A percentile compares a stretch with the other conserved stretches of the same genome.
Evolutionary conservation across 1,140 invertebrate genomes (phyloP).

Genomic region (Drosophila santomea): DNA sequence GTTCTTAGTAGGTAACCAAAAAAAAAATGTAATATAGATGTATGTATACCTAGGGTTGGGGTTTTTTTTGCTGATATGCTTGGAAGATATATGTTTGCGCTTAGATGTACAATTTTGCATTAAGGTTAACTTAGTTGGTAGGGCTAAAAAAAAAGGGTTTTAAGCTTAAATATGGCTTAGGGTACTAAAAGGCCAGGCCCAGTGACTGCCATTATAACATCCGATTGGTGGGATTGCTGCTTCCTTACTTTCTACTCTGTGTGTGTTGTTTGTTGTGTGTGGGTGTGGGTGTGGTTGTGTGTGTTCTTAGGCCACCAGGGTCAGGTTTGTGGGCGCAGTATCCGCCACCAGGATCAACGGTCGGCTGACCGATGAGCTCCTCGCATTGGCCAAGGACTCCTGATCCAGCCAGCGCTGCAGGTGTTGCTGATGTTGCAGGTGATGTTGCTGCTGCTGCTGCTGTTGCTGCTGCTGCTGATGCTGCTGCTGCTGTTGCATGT

Average conservation of each 20-base stretch:
- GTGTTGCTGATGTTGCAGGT: slow-evolving; percentile 41
- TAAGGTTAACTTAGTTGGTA: slow-evolving; percentile 27
- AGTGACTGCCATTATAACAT: slow-evolving; percentile 48
- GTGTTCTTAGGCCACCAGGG: slow-evolving; percentile 56
- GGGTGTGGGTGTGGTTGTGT: not conserved
- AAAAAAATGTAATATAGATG: slow-evolving; percentile 35
- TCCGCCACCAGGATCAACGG: slow-evolving; percentile 21
- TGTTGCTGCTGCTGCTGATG: slow-evolving; percentile 71
- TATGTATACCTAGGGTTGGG: slow-evolving; percentile 4
- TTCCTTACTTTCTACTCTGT: slow-evolving; percentile 13
- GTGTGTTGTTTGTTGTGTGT: not conserved
- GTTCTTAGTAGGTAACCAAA: slow-evolving; percentile 51
- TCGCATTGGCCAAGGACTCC: slow-evolving; percentile 53
- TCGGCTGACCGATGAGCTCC: not conserved
- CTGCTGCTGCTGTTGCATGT: slow-evolving; percentile 60
- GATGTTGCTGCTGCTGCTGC: slow-evolving; percentile 40
- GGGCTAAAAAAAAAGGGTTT: slow-evolving; percentile 9
- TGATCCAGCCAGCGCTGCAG: slow-evolving; percentile 68
- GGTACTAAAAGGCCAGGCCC: slow-evolving; percentile 60
- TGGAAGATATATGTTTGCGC: slow-evolving; percentile 44
- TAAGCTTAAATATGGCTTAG: slow-evolving; percentile 25
- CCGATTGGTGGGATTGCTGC: slow-evolving; percentile 56
- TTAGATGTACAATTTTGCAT: slow-evolving; percentile 4
- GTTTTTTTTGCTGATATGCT: slow-evolving; percentile 56
- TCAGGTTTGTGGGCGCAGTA: slow-evolving; percentile 40